phyloP scores from a whole-genome alignment of 1,140 invertebrate species.

The Condylostylus longicornis region DNA sequence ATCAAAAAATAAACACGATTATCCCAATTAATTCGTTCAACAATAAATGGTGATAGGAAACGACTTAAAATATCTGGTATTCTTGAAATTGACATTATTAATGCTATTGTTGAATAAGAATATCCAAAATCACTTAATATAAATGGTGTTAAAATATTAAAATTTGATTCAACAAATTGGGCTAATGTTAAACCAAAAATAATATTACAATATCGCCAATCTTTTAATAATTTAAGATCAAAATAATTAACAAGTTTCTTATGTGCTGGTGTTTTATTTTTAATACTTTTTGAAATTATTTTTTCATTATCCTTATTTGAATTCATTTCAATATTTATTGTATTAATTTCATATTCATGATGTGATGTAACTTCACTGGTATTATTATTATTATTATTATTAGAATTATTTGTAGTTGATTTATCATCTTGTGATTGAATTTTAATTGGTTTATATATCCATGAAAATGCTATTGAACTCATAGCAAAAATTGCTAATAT shows the following conservation, averaged over 20 bases:
- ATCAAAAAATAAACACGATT: conserved; percentile 51
- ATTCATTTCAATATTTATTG: too few species aligned
- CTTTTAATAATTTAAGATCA: conserved; percentile 47
- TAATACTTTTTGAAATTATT: too few species aligned
- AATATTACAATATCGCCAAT: conserved; percentile 48
- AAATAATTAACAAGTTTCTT: too few species aligned
- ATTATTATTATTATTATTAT: too few species aligned
- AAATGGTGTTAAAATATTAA: conserved; percentile 51
- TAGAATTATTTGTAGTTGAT: too few species aligned
- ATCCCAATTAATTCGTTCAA: conserved; percentile 45
- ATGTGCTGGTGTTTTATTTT: too few species aligned
- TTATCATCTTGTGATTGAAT: too few species aligned
- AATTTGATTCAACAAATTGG: conserved; percentile 51
- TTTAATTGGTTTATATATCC: conserved; percentile 45
- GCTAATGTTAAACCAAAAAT: conserved; percentile 50
- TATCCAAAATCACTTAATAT: conserved; percentile 46
- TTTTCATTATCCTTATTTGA: too few species aligned
- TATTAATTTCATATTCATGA: too few species aligned
- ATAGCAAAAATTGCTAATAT: conserved; percentile 42
- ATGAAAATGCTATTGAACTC: conserved; percentile 39
- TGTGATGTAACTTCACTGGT: too few species aligned
- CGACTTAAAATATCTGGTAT: conserved; percentile 41
- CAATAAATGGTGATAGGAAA: conserved; percentile 45
- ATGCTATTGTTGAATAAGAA: conserved; percentile 39
- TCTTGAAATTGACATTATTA: conserved; percentile 43